Conservation (phyloP, 2,113 vertebrate genomes). For the Gila orcuttii region DNA sequence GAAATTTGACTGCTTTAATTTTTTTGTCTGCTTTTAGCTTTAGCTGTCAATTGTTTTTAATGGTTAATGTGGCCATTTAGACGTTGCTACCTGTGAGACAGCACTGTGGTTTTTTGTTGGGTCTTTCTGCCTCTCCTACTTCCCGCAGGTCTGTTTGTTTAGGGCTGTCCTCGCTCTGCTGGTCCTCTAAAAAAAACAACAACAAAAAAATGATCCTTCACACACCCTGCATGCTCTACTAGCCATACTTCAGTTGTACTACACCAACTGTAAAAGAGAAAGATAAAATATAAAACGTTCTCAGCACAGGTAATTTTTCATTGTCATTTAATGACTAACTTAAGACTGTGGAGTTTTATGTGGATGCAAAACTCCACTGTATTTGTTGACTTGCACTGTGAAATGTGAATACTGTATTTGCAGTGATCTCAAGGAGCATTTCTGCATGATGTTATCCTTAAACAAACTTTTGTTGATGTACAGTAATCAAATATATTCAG, state of each 20-base stretch:
- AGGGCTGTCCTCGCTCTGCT: slow-evolving; percentile 53
- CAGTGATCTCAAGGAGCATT: neutral
- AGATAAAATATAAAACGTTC: slow-evolving; percentile 71
- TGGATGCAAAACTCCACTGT: neutral
- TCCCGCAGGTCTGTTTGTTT: slow-evolving; percentile 55
- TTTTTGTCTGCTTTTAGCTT: slow-evolving; percentile 1
- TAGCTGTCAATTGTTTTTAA: slow-evolving; percentile 19
- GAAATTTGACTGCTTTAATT: neutral
- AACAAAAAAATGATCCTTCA: slow-evolving; percentile 54
- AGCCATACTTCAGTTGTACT: slow-evolving; percentile 67
- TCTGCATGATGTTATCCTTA: neutral
- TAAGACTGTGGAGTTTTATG: neutral
- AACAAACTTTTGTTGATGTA: too few species aligned
- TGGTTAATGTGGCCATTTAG: neutral
- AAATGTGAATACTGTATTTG: neutral
- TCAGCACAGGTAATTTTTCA: slow-evolving; percentile 63
- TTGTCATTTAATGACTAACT: neutral
- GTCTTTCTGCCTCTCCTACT: neutral
- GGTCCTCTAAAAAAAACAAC: slow-evolving; percentile 54
- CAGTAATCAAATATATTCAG: too few species aligned
- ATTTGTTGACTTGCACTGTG: neutral
- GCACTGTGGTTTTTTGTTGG: neutral
- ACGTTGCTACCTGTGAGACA: neutral
- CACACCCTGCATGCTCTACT: slow-evolving; percentile 41
- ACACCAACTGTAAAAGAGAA: slow-evolving; percentile 56